Evolutionary conservation across 1,140 invertebrate species (phyloP).

Genomic region (Drosophila pseudoobscura): DNA sequence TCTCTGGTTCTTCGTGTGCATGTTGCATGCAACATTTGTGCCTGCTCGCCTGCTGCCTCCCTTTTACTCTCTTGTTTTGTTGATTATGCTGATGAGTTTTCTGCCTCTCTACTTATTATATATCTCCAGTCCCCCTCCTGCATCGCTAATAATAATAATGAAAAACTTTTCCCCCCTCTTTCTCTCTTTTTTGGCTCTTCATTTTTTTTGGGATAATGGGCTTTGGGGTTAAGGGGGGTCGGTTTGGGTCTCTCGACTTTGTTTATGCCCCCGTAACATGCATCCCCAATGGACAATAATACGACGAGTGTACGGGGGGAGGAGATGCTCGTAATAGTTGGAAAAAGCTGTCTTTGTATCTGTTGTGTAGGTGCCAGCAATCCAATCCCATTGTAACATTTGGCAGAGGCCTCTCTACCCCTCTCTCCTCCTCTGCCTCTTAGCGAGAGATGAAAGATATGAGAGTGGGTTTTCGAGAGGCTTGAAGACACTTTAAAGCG

Average conservation of each 20-base stretch:
- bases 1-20: slow-evolving; percentile 36
- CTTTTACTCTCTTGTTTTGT: slow-evolving; percentile 26
- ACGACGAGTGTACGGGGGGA: not conserved
- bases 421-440: not conserved
- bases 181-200: slow-evolving; percentile 3
- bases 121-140: slow-evolving; percentile 22
- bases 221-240: slow-evolving; percentile 28
- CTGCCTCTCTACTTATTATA: slow-evolving; percentile 1
- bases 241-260: slow-evolving; percentile 5
- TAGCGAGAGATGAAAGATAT: slow-evolving; percentile 14
- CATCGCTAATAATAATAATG: slow-evolving; percentile 59
- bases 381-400: not conserved
- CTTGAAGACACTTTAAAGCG: too few species aligned
- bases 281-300: slow-evolving; percentile 20
- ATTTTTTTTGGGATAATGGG: slow-evolving; percentile 17
- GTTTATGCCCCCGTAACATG: slow-evolving; percentile 34
- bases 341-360: too few species aligned
- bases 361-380: not conserved
- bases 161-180: slow-evolving; percentile 40
- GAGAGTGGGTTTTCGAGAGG: not conserved
- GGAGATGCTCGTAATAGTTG: too few species aligned
- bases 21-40: slow-evolving; percentile 56
- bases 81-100: slow-evolving; percentile 66
- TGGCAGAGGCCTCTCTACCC: not conserved
- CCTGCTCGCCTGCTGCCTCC: slow-evolving; percentile 1